These are phyloP conservation scores for Hippoglossus stenolepis DNA, from an alignment of 2,113 vertebrate species.

Conservation along the genomic window DNA sequence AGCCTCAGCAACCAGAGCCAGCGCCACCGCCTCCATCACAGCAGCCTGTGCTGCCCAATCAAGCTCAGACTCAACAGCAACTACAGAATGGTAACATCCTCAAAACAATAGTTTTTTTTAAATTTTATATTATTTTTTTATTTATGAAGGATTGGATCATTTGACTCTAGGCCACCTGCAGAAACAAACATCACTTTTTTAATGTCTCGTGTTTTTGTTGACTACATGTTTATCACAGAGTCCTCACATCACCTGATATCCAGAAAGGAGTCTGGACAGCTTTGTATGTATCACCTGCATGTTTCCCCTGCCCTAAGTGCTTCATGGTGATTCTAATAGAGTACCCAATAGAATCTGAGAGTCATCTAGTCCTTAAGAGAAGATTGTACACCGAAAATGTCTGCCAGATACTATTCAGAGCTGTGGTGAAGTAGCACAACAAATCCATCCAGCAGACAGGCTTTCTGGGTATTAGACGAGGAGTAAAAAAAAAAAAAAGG, in stretches of 20 bases:
- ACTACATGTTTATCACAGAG: conserved; percentile 87
- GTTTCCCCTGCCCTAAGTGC: conserved; percentile 41
- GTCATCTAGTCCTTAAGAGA: conserved; percentile 14
- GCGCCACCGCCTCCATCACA: conserved; percentile 83
- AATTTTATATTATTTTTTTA: background rate
- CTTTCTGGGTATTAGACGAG: conserved; percentile 61
- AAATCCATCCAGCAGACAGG: conserved; percentile 64
- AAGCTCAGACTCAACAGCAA: conserved; percentile 86
- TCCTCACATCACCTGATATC: conserved; percentile 65
- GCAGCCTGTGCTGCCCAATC: conserved; percentile 75
- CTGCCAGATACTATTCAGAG: conserved; percentile 23
- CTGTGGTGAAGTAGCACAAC: conserved; percentile 49
- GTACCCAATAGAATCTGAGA: conserved; percentile 45
- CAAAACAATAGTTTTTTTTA: background rate
- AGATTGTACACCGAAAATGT: conserved; percentile 23
- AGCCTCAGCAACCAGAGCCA: conserved; percentile 87
- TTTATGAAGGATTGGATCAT: background rate
- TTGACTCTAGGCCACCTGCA: background rate
- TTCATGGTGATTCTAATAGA: conserved; percentile 59
- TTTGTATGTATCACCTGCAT: conserved; percentile 79
- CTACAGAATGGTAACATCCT: conserved; percentile 91
- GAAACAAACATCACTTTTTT: conserved; percentile 2
- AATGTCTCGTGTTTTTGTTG: conserved; percentile 51
- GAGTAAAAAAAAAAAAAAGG: background rate
- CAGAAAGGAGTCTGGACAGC: conserved; percentile 79